Percentiles rank a stretch among this genome's conserved stretches.
Conservation (phyloP, 2,113 vertebrate genomes). For the Daubentonia madagascariensis region DNA sequence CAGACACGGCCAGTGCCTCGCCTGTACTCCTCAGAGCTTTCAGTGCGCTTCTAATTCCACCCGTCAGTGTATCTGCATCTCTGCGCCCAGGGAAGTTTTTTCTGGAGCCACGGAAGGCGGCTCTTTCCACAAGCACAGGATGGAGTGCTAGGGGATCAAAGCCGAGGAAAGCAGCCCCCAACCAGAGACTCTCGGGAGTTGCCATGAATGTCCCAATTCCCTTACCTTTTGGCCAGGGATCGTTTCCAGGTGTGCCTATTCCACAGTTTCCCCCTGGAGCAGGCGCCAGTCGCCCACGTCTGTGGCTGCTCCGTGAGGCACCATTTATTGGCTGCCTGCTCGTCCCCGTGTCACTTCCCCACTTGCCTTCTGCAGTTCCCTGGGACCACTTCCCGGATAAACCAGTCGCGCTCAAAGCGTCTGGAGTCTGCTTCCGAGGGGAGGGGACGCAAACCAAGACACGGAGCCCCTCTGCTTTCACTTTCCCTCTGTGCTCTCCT, state of each 20-base stretch:
- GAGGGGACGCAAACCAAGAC: background rate
- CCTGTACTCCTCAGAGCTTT: background rate
- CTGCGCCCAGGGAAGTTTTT: background rate
- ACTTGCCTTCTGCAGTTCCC: background rate
- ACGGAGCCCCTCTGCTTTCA: too few relatives aligned
- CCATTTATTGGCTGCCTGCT: background rate
- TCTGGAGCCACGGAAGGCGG: background rate
- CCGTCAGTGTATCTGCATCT: background rate
- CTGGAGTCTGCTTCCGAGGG: background rate
- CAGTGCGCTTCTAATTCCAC: background rate
- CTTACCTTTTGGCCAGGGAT: background rate
- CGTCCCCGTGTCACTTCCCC: background rate
- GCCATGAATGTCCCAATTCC: background rate
- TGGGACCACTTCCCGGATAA: background rate
- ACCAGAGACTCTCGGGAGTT: background rate
- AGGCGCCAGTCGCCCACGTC: rapidly evolving
- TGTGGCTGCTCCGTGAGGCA: background rate
- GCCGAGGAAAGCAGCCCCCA: background rate
- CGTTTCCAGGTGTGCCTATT: too few relatives aligned
- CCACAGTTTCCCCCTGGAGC: too few relatives aligned
- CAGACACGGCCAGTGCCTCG: background rate
- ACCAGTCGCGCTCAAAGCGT: background rate
- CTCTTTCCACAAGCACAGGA: background rate
- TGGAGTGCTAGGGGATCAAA: background rate
- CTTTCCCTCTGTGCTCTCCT: background rate